Conservation (phyloP, 2,797 vertebrate species). For the Eulemur mongoz region DNA sequence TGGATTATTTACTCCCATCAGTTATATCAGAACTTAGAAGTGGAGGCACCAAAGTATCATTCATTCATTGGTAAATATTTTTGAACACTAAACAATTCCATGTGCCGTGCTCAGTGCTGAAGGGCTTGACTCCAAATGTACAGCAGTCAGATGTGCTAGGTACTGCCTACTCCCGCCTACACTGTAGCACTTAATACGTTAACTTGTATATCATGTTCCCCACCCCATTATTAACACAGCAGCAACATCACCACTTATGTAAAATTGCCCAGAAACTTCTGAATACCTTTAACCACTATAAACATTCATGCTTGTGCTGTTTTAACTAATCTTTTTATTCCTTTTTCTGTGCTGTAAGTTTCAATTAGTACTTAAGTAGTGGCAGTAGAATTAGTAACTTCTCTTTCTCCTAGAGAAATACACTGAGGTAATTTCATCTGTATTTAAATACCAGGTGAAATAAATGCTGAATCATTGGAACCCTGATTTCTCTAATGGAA, state of each 20-base stretch:
- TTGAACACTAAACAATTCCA: background rate
- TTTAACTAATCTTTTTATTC: background rate
- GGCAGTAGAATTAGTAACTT: background rate
- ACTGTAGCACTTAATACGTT: background rate
- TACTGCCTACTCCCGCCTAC: background rate
- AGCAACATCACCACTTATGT: background rate
- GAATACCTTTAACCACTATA: background rate
- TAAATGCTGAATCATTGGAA: background rate
- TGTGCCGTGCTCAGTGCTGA: background rate
- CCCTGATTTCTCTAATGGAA: background rate
- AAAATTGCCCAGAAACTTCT: background rate
- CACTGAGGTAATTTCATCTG: background rate
- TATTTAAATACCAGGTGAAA: background rate
- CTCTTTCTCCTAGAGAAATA: conserved; percentile 12
- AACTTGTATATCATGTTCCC: background rate
- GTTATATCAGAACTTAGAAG: background rate
- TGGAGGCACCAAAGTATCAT: background rate
- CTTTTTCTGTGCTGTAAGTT: background rate
- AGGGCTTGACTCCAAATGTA: background rate
- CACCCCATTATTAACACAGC: background rate
- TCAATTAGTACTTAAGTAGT: background rate
- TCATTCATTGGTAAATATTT: background rate
- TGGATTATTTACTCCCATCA: background rate
- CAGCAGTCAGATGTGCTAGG: background rate
- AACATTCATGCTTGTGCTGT: background rate